Evolutionary conservation across 2,113 vertebrate species (phyloP).

Genomic region (Paradoxurus hermaphroditus): DNA sequence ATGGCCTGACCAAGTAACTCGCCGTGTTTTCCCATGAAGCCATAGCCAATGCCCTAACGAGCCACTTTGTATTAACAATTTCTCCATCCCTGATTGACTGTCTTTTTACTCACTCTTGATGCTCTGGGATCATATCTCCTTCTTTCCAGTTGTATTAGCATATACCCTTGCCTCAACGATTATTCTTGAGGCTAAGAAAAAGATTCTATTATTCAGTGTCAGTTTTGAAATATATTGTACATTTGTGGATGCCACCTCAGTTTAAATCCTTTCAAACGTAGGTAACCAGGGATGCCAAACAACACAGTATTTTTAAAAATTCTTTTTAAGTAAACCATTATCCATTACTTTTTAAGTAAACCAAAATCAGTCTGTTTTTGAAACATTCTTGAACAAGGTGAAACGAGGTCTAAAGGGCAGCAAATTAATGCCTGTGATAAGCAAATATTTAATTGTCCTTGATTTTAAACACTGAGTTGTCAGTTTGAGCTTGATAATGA

Average conservation of each 20-base stretch:
- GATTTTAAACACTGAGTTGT: slow-evolving; percentile 47
- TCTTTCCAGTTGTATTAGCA: background rate
- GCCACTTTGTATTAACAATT: background rate
- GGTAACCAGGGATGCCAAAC: background rate
- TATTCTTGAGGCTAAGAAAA: background rate
- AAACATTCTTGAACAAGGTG: background rate
- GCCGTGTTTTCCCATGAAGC: background rate
- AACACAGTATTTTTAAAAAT: background rate
- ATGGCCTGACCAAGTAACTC: background rate
- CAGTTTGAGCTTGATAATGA: slow-evolving; percentile 44
- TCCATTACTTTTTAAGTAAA: slow-evolving; percentile 31
- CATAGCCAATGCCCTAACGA: background rate
- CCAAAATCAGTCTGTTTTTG: background rate
- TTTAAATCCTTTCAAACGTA: background rate
- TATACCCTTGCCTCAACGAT: background rate
- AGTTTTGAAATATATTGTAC: background rate
- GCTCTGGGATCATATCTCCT: background rate
- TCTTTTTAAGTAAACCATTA: slow-evolving; percentile 34
- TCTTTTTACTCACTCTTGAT: background rate
- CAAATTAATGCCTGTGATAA: slow-evolving; percentile 27
- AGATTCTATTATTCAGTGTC: background rate
- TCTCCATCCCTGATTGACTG: background rate
- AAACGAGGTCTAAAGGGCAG: background rate
- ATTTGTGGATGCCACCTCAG: background rate
- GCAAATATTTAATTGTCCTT: slow-evolving; percentile 59